Conservation (phyloP, 1,140 invertebrate genomes). For the Thaumetopoea pityocampa region DNA sequence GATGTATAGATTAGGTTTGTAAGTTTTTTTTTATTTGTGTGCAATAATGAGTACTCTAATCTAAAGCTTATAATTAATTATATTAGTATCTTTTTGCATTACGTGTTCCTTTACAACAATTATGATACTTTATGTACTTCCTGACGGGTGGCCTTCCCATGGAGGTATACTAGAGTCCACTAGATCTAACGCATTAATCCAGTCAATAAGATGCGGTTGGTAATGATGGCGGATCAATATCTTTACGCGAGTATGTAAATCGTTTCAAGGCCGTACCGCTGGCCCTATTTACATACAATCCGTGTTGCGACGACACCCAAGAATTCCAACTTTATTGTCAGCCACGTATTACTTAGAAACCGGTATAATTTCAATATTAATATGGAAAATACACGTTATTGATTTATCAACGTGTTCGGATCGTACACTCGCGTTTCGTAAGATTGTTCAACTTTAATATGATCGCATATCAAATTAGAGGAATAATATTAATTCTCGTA, state of each 20-base stretch:
- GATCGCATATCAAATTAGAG: too few species aligned
- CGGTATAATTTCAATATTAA: not conserved
- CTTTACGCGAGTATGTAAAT: conserved; percentile 29
- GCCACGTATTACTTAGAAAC: conserved; percentile 6
- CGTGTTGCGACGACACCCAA: conserved; percentile 33
- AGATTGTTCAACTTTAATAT: too few species aligned
- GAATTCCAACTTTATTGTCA: conserved; percentile 25
- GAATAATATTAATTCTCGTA: too few species aligned
- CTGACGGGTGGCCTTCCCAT: conserved; percentile 10
- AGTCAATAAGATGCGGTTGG: conserved; percentile 18
- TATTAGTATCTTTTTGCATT: too few species aligned
- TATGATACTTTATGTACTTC: conserved; percentile 3
- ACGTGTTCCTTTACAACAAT: conserved; percentile 2
- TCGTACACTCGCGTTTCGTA: too few species aligned
- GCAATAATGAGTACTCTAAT: too few species aligned
- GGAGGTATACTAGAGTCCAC: not conserved
- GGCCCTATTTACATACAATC: conserved; percentile 51
- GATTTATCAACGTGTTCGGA: too few species aligned
- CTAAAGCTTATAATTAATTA: too few species aligned
- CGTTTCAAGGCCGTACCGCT: conserved; percentile 34
- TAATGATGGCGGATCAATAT: conserved; percentile 24
- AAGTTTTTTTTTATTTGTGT: too few species aligned
- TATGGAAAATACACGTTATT: not conserved
- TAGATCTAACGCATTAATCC: conserved; percentile 4
- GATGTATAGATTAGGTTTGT: too few species aligned